These are phyloP conservation scores for Lagocephalus sceleratus DNA, from an alignment of 2,797 vertebrate species.

Conservation along the genomic window DNA sequence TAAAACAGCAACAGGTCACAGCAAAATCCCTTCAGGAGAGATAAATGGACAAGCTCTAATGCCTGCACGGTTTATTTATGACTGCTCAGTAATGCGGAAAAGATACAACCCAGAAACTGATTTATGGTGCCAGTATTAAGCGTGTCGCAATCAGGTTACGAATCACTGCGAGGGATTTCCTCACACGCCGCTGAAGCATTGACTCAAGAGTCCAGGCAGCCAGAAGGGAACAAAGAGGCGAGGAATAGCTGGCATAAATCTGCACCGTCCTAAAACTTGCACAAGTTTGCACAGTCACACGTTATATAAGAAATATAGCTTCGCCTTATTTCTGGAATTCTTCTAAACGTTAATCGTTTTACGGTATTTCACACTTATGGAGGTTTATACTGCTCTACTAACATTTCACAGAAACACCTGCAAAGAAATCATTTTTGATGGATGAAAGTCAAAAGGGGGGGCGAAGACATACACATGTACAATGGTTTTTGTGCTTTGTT, in stretches of 20 bases:
- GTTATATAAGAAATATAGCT: neutral
- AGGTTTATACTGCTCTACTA: too few relatives aligned
- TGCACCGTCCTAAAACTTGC: too few relatives aligned
- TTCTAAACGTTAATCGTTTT: neutral
- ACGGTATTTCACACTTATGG: too few relatives aligned
- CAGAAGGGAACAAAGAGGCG: neutral
- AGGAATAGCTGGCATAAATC: neutral
- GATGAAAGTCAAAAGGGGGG: too few relatives aligned
- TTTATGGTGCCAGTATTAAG: constrained; percentile 39
- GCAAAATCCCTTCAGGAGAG: too few relatives aligned
- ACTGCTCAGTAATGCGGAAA: constrained; percentile 16
- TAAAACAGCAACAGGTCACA: too few relatives aligned
- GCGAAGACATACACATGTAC: too few relatives aligned
- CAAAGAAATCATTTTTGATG: too few relatives aligned
- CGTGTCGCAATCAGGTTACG: neutral
- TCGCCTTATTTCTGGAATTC: neutral
- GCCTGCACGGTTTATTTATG: constrained; percentile 28
- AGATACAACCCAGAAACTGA: constrained; percentile 30
- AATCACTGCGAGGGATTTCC: neutral
- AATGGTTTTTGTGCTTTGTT: too few relatives aligned
- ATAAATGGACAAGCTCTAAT: neutral
- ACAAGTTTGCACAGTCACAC: too few relatives aligned
- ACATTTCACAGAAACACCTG: too few relatives aligned
- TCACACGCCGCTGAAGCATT: neutral
- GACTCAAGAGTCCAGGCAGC: constrained; percentile 1